Evolutionary conservation across 2,888 invertebrate genomes (phyloP).

Genomic region (Mesorhabditis belari): DNA sequence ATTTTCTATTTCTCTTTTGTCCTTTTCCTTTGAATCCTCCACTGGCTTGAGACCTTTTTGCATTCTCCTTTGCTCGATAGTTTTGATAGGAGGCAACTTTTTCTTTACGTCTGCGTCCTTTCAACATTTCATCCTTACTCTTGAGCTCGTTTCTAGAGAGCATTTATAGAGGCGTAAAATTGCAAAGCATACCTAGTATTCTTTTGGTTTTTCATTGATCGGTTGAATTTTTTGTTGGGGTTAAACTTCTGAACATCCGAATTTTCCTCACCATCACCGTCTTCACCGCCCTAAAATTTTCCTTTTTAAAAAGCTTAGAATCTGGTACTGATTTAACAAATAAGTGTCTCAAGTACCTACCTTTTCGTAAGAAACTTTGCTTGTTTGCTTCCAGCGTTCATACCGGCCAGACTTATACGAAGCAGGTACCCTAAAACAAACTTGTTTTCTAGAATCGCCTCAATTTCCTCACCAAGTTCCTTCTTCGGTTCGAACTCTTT

Average conservation of each 20-base stretch:
- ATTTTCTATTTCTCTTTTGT: not conserved
- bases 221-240: not conserved
- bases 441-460: too few species aligned
- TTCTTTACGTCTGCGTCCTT: conserved; percentile 33
- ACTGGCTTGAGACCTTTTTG: conserved; percentile 16
- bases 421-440: too few species aligned
- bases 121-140: conserved; percentile 30
- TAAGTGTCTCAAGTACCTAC: not conserved
- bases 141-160: conserved; percentile 20
- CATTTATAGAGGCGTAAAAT: not conserved
- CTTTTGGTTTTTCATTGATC: not conserved
- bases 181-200: not conserved
- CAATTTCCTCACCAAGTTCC: too few species aligned
- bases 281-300: not conserved
- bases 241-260: not conserved
- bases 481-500: conserved; percentile 87
- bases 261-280: not conserved
- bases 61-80: conserved; percentile 26
- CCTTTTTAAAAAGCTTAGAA: not conserved
- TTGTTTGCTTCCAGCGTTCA: conserved; percentile 53
- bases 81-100: conserved; percentile 41
- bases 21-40: not conserved
- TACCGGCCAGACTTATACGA: conserved; percentile 75
- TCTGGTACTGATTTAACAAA: not conserved
- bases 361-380: conserved; percentile 26